phyloP scores from a whole-genome alignment of 2,888 invertebrate species.

The Lypha dubia region DNA sequence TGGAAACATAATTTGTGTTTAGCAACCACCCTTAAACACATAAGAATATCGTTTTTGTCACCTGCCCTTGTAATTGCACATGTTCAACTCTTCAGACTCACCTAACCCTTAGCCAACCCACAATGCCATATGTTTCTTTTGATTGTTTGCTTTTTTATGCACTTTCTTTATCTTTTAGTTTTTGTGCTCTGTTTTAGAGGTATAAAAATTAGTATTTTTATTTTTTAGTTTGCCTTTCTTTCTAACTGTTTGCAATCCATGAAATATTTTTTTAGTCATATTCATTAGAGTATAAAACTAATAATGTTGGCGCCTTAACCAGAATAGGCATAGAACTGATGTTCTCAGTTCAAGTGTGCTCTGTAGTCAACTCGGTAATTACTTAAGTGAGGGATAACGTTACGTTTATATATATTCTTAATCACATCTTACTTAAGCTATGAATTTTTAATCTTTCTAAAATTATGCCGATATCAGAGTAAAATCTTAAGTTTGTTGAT shows the following conservation, averaged over 20 bases:
- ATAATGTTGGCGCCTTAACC: no score
- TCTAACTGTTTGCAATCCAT: not conserved
- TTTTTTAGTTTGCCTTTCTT: not conserved
- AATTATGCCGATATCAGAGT: no score
- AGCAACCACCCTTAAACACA: slow-evolving; percentile 29
- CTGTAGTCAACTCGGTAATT: no score
- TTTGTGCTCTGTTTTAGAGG: not conserved
- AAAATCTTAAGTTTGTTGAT: no score
- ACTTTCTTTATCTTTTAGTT: slow-evolving; percentile 26
- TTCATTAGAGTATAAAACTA: no score
- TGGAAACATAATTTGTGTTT: not conserved
- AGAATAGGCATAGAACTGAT: no score
- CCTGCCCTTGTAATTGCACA: slow-evolving; percentile 52
- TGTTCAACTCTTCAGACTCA: not conserved
- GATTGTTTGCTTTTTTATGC: not conserved
- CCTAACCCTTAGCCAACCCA: slow-evolving; percentile 12
- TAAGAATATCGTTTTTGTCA: slow-evolving; percentile 30
- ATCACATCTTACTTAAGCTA: no score
- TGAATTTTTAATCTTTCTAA: no score
- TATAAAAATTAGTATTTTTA: no score
- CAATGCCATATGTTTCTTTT: slow-evolving; percentile 22
- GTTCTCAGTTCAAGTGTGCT: no score
- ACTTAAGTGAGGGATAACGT: no score
- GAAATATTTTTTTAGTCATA: not conserved
- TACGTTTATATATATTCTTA: no score